These are phyloP conservation scores for Chelidonichthys spinosus DNA, from an alignment of 2,797 vertebrate genomes.

Conservation along the genomic window DNA sequence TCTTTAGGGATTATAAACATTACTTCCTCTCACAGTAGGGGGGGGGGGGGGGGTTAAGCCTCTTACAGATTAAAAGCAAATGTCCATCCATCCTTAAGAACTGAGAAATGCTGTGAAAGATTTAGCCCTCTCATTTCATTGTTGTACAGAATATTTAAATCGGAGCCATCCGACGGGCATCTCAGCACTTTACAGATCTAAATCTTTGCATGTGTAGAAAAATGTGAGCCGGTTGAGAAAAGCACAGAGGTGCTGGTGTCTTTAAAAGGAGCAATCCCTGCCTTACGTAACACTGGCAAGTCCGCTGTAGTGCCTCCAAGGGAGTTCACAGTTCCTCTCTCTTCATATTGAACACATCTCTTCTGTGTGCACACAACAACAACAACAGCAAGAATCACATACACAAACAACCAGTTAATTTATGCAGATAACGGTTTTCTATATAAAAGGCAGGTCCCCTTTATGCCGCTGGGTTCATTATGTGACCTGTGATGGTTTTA, in stretches of 20 bases:
- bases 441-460: background rate
- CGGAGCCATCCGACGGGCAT: constrained; percentile 8
- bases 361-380: constrained; percentile 19
- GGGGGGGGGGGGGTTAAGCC: constrained; percentile 31
- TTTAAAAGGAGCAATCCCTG: constrained; percentile 40
- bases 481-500: constrained; percentile 9
- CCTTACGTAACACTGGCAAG: constrained; percentile 49
- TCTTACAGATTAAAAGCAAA: constrained; percentile 35
- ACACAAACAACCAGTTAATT: constrained; percentile 8
- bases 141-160: constrained; percentile 5
- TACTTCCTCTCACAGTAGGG: constrained; percentile 15
- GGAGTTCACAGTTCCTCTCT: constrained; percentile 47
- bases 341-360: constrained; percentile 49
- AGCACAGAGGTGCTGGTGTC: constrained; percentile 16
- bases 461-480: constrained; percentile 5
- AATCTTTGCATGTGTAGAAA: constrained; percentile 13
- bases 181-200: background rate
- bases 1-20: constrained; percentile 45
- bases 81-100: constrained; percentile 20
- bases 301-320: constrained; percentile 27
- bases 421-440: constrained; percentile 17
- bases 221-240: constrained; percentile 25
- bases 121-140: constrained; percentile 2
- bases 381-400: constrained; percentile 30
- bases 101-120: background rate